Percentiles rank a stretch among this genome's conserved stretches.
Evolutionary conservation across 1,140 invertebrate species (phyloP).

Genomic region (Pseudobourletiella spinata): DNA sequence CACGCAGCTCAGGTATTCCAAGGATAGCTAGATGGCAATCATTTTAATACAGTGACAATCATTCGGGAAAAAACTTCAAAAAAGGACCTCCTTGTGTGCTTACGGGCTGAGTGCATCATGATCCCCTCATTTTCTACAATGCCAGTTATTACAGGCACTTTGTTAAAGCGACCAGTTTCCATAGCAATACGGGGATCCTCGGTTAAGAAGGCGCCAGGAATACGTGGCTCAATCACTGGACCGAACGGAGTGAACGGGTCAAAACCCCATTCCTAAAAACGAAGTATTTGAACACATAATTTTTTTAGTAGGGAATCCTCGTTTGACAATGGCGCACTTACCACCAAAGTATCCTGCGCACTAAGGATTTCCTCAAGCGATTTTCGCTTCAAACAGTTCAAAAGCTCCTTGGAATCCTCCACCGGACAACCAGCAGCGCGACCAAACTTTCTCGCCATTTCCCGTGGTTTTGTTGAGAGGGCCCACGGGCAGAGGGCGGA

Average conservation of each 20-base stretch:
- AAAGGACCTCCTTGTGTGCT: not conserved
- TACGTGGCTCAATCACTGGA: not conserved
- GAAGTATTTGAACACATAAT: not conserved
- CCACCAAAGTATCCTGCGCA: constrained; percentile 53
- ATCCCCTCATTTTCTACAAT: not conserved
- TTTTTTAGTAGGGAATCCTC: too few species aligned
- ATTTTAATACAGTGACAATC: not conserved
- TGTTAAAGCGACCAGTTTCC: too few species aligned
- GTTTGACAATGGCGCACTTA: constrained; percentile 41
- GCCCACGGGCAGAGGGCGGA: constrained; percentile 5
- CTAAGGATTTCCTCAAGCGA: constrained; percentile 51
- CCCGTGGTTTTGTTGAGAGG: not conserved
- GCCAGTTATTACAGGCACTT: not conserved
- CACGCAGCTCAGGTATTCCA: not conserved
- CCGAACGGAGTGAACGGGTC: not conserved
- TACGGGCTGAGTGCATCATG: not conserved
- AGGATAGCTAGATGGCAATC: constrained; percentile 4
- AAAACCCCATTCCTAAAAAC: not conserved
- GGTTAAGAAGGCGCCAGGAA: not conserved
- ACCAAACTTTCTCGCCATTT: constrained; percentile 6
- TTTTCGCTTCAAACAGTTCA: constrained; percentile 52
- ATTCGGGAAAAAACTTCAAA: not conserved
- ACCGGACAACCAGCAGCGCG: constrained; percentile 12
- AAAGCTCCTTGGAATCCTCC: constrained; percentile 43
- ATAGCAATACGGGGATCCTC: not conserved